Percentiles rank a stretch among this genome's conserved stretches.
These are phyloP conservation scores for Amblyjoppa proteus DNA, from an alignment of 2,888 invertebrate genomes.

Conservation along the genomic window DNA sequence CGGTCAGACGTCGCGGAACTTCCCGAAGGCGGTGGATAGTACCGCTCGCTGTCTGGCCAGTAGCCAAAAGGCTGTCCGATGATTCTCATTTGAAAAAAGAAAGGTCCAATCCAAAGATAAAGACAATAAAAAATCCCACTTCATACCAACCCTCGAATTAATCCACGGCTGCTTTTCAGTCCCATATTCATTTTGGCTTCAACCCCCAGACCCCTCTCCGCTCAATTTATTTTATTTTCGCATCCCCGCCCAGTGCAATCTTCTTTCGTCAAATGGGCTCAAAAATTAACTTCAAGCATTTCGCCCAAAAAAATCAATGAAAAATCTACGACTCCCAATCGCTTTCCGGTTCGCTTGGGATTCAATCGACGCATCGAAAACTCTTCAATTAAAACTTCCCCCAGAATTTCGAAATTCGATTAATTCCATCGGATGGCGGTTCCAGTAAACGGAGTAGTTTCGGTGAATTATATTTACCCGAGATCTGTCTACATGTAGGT, in stretches of 20 bases:
- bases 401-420: conserved; percentile 48
- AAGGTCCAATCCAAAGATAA: not conserved
- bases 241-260: too few relatives aligned
- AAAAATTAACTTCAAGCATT: too few relatives aligned
- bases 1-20: not conserved
- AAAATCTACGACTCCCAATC: not conserved
- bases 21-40: not conserved
- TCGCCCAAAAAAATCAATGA: too few relatives aligned
- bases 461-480: conserved; percentile 23
- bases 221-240: not conserved
- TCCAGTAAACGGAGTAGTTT: conserved; percentile 12
- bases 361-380: conserved; percentile 1
- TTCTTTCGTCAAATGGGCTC: too few relatives aligned
- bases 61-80: not conserved
- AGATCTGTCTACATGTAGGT: not conserved
- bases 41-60: not conserved
- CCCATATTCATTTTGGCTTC: not conserved
- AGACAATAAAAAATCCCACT: not conserved
- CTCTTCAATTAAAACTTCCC: conserved; percentile 25
- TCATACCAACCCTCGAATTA: not conserved
- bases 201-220: not conserved
- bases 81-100: not conserved
- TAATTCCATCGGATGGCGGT: conserved; percentile 26
- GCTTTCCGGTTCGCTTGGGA: not conserved
- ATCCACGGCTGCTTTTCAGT: not conserved